These are phyloP conservation scores for Ichneumon xanthorius DNA, from an alignment of 2,888 invertebrate species.

Conservation along the genomic window DNA sequence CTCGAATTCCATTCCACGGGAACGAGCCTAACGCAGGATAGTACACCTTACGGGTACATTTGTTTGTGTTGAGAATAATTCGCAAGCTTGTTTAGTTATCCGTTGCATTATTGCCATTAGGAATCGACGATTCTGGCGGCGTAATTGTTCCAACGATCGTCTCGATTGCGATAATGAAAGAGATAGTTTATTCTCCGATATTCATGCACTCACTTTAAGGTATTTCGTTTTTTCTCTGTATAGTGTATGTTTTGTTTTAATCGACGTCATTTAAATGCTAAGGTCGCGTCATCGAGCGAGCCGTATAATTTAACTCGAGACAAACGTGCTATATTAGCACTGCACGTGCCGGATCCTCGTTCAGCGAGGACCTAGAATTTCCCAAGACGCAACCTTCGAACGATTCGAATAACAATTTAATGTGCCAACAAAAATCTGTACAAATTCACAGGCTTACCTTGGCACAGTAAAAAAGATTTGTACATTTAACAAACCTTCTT, in stretches of 20 bases:
- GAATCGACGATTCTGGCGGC: slow-evolving; percentile 22
- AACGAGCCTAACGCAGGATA: slow-evolving; percentile 44
- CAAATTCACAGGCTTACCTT: too few relatives aligned
- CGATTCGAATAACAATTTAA: too few relatives aligned
- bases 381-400: too few relatives aligned
- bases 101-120: background rate
- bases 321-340: background rate
- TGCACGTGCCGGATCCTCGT: too few relatives aligned
- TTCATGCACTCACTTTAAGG: background rate
- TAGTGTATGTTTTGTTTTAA: background rate
- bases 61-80: slow-evolving; percentile 24
- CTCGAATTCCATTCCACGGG: slow-evolving; percentile 74
- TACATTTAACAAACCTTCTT: too few relatives aligned
- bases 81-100: background rate
- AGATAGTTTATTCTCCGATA: background rate
- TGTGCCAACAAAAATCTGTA: too few relatives aligned
- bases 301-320: slow-evolving; percentile 29
- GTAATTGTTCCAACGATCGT: slow-evolving; percentile 31
- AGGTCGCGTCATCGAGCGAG: slow-evolving; percentile 49
- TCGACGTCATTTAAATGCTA: slow-evolving; percentile 44
- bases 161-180: slow-evolving; percentile 31
- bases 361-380: too few relatives aligned
- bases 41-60: slow-evolving; percentile 50
- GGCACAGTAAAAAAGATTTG: too few relatives aligned
- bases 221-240: background rate